These are phyloP conservation scores for Conopomorpha cramerella DNA, from an alignment of 1,140 invertebrate species.

Conservation along the genomic window DNA sequence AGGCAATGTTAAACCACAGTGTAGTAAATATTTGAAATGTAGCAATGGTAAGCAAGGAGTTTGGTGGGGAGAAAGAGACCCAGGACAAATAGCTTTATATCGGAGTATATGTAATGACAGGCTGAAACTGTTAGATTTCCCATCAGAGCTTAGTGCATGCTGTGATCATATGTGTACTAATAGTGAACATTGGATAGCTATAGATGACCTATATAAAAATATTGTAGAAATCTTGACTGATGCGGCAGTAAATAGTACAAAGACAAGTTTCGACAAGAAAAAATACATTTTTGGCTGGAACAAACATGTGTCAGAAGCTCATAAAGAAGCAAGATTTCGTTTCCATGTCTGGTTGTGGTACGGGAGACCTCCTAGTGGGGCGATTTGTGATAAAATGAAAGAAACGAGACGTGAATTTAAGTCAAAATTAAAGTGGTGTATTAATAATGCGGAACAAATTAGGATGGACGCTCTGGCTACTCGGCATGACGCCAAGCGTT, in stretches of 20 bases:
- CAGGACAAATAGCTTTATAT: background rate
- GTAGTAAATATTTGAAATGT: no score
- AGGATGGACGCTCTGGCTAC: constrained; percentile 1
- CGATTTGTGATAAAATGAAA: background rate
- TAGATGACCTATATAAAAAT: background rate
- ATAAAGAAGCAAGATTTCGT: background rate
- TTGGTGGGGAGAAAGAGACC: background rate
- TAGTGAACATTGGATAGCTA: background rate
- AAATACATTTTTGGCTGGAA: background rate
- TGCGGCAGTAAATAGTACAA: background rate
- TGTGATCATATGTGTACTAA: background rate
- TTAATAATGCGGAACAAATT: background rate
- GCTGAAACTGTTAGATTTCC: constrained; percentile 1
- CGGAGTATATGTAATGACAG: background rate
- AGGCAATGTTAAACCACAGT: background rate
- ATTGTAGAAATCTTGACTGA: background rate
- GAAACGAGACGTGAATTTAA: background rate
- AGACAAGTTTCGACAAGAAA: background rate
- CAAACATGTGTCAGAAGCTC: no score
- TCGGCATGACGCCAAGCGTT: background rate
- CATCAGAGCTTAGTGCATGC: background rate
- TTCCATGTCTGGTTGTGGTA: background rate
- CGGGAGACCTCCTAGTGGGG: background rate
- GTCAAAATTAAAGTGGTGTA: constrained; percentile 4
- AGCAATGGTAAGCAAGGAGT: background rate